Conservation (phyloP, 2,113 vertebrate genomes). For the Hydrochoerus hydrochaeris region DNA sequence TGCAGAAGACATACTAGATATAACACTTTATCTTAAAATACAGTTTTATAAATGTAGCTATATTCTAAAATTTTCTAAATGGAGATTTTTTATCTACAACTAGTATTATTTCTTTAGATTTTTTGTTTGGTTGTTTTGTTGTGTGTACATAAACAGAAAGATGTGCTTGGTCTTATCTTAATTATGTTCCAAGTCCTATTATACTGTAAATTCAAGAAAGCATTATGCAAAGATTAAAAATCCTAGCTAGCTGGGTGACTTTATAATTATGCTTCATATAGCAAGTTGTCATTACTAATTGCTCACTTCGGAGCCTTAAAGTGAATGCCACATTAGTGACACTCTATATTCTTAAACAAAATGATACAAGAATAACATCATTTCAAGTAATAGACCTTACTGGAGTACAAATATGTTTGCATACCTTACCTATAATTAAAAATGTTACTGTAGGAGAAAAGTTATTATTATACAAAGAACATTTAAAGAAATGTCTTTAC, state of each 20-base stretch:
- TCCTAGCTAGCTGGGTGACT: not conserved
- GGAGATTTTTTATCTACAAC: not conserved
- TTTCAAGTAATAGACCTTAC: constrained; percentile 34
- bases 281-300: constrained; percentile 49
- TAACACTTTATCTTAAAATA: not conserved
- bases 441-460: not conserved
- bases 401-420: constrained; percentile 5
- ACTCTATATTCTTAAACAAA: constrained; percentile 9
- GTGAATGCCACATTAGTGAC: not conserved
- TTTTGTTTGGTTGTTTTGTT: not conserved
- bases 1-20: not conserved
- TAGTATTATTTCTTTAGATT: not conserved
- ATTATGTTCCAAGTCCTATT: not conserved
- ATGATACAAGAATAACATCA: constrained; percentile 12
- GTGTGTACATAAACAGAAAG: not conserved
- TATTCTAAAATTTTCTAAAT: not conserved
- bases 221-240: constrained; percentile 51
- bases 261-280: constrained; percentile 58
- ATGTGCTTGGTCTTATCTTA: not conserved
- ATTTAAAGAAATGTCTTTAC: not conserved
- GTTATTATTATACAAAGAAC: not conserved
- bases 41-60: not conserved
- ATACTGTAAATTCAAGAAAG: constrained; percentile 52
- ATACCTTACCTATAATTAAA: constrained; percentile 53
- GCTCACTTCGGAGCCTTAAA: constrained; percentile 41